Evolutionary conservation across 1,140 invertebrate species (phyloP).

Genomic region (Lamellibrachia luymesi): DNA sequence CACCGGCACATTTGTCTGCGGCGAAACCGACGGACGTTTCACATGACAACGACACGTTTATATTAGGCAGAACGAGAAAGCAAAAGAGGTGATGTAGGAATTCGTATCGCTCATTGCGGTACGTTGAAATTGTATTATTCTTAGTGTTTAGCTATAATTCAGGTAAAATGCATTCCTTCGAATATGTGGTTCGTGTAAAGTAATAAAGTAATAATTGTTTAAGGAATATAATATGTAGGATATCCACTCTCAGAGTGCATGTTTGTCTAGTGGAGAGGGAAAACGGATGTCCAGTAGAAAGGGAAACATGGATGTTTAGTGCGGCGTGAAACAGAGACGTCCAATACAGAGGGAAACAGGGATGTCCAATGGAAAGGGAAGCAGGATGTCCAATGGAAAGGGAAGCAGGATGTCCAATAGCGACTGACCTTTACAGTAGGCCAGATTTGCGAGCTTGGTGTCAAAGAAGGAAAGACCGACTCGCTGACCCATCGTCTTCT

Average conservation of each 20-base stretch:
- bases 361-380: no score
- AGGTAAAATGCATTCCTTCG: no score
- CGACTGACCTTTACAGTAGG: conserved; percentile 45
- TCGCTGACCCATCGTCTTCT: conserved; percentile 44
- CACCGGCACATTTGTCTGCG: conserved; percentile 10
- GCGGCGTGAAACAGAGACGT: neutral
- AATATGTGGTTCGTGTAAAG: no score
- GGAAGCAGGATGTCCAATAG: neutral
- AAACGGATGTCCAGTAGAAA: no score
- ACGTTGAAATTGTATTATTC: no score
- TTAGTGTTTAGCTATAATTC: no score
- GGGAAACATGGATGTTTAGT: no score
- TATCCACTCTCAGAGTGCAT: no score
- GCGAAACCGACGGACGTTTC: neutral
- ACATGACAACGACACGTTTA: neutral
- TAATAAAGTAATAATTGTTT: no score
- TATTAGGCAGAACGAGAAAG: neutral
- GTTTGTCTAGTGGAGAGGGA: no score
- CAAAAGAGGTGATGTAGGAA: neutral
- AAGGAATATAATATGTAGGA: no score
- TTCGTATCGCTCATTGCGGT: no score
- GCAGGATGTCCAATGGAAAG: neutral
- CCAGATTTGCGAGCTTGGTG: conserved; percentile 45
- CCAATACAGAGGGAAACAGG: neutral
- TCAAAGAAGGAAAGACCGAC: conserved; percentile 49